These are phyloP conservation scores for Heliconius congener DNA, from an alignment of 1,140 invertebrate species.

Conservation along the genomic window DNA sequence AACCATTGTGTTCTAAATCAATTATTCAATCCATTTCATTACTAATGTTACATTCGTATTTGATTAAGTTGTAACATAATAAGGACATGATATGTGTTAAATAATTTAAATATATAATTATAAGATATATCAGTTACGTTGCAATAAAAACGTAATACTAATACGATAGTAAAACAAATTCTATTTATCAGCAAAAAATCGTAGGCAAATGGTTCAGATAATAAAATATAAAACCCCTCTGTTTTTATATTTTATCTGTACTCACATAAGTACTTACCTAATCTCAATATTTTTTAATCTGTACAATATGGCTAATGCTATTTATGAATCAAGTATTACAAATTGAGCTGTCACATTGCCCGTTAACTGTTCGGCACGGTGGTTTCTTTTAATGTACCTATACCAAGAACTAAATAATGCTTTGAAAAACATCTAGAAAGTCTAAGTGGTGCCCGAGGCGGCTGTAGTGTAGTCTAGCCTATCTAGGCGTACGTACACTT, in stretches of 20 bases:
- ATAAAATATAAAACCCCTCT: background rate
- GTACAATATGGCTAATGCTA: background rate
- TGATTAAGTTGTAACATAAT: background rate
- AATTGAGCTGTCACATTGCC: background rate
- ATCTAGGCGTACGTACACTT: slow-evolving; percentile 23
- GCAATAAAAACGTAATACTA: background rate
- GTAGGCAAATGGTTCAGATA: background rate
- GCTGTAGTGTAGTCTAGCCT: background rate
- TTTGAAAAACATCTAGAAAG: slow-evolving; percentile 22
- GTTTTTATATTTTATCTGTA: too few species aligned
- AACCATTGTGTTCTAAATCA: background rate
- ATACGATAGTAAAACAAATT: background rate
- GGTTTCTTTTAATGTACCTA: slow-evolving; percentile 5
- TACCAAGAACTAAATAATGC: background rate
- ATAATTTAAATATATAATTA: too few species aligned
- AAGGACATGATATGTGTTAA: background rate
- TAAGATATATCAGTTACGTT: background rate
- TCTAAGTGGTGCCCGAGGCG: slow-evolving; percentile 31
- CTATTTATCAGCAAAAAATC: background rate
- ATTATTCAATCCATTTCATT: background rate
- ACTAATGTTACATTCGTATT: background rate
- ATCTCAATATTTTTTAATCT: background rate
- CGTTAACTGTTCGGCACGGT: background rate
- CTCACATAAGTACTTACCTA: too few species aligned
- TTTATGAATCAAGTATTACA: background rate